phyloP scores from a whole-genome alignment of 2,113 vertebrate species.

The Bostrychus sinensis region DNA sequence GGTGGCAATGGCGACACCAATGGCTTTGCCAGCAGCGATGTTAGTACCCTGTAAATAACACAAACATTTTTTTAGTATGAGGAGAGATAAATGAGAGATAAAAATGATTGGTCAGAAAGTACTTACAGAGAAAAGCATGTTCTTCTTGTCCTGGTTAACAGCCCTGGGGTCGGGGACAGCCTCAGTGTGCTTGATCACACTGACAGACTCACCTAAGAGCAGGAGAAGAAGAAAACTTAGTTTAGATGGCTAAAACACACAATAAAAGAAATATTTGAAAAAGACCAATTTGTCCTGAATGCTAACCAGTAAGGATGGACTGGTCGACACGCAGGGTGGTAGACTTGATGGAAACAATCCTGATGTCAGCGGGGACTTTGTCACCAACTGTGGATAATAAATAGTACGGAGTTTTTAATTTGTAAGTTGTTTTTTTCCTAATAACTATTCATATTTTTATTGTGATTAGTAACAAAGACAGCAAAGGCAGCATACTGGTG shows the following conservation, averaged over 20 bases:
- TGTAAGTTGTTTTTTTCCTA: too few species aligned
- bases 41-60: conserved; percentile 85
- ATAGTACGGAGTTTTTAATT: not conserved
- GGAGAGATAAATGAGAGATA: not conserved
- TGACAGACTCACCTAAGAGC: conserved; percentile 91
- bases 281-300: not conserved
- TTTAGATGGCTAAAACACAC: not conserved
- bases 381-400: conserved; percentile 84
- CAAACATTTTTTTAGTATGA: not conserved
- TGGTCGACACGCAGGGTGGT: conserved; percentile 93
- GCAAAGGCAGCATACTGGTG: conserved; percentile 1
- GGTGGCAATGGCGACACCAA: conserved; percentile 86
- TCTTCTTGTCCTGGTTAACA: conserved; percentile 99
- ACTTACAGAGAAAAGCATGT: conserved; percentile 98
- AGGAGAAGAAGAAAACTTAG: not conserved
- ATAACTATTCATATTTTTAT: not conserved
- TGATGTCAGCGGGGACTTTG: conserved; percentile 93
- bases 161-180: conserved; percentile 89
- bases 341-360: conserved; percentile 87
- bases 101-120: not conserved
- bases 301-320: conserved; percentile 86
- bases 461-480: not conserved
- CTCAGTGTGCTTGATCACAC: conserved; percentile 94
- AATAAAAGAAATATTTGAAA: not conserved
- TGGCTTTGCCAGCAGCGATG: conserved; percentile 89